phyloP scores from a whole-genome alignment of 1,140 invertebrate species.

The Melanaphis sacchari region DNA sequence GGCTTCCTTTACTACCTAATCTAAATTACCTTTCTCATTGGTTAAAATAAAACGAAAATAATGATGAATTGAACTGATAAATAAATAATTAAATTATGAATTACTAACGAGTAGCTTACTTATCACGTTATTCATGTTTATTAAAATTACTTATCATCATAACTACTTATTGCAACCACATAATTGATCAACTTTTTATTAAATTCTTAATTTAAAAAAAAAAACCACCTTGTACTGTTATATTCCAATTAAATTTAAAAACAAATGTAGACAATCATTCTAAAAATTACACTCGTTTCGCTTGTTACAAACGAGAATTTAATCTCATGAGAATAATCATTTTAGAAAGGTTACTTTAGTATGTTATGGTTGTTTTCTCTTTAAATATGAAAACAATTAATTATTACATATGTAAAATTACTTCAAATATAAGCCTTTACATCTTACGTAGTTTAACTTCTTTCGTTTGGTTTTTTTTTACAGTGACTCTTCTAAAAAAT shows the following conservation, averaged over 20 bases:
- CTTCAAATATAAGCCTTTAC: not conserved
- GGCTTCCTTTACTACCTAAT: too few species aligned
- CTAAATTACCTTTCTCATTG: too few species aligned
- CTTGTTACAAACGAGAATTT: not conserved
- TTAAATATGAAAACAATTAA: constrained; percentile 6
- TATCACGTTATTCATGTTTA: too few species aligned
- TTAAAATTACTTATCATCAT: too few species aligned
- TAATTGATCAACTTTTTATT: not conserved
- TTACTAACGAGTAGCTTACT: too few species aligned
- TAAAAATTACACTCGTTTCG: not conserved
- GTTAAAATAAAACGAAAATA: too few species aligned
- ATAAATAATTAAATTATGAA: too few species aligned
- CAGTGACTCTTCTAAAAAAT: not conserved
- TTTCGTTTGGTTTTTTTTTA: not conserved
- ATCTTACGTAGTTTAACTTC: not conserved
- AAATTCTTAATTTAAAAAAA: not conserved
- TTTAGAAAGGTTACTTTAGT: not conserved
- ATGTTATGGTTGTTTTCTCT: not conserved
- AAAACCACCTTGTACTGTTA: not conserved
- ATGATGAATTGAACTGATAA: too few species aligned
- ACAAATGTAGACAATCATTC: not conserved
- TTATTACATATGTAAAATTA: not conserved
- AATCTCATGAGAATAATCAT: not conserved
- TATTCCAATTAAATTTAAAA: not conserved
- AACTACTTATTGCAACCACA: too few species aligned